phyloP scores from a whole-genome alignment of 1,140 invertebrate species.

The Rhynchophorus ferrugineus region DNA sequence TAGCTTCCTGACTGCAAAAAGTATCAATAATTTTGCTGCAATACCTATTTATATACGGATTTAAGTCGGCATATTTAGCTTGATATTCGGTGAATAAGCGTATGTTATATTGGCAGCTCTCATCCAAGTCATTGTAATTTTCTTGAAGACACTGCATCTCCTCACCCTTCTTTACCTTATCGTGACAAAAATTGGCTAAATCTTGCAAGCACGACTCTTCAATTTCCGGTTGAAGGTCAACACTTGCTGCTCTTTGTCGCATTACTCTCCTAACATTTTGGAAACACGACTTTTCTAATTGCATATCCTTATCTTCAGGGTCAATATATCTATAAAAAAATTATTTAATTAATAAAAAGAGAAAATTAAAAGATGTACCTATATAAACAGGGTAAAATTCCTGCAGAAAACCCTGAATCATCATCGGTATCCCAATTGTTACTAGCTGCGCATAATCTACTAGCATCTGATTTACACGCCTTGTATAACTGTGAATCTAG shows the following conservation, averaged over 20 bases:
- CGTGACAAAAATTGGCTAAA: constrained; percentile 73
- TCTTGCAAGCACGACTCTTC: constrained; percentile 85
- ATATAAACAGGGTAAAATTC: constrained; percentile 90
- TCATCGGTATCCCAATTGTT: constrained; percentile 68
- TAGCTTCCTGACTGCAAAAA: constrained; percentile 66
- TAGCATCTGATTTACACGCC: constrained; percentile 81
- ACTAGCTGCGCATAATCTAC: constrained; percentile 66
- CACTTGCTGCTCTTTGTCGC: constrained; percentile 82
- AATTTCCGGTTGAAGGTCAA: constrained; percentile 90
- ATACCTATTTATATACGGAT: constrained; percentile 72
- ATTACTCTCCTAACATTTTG: constrained; percentile 85
- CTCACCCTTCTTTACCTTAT: constrained; percentile 75
- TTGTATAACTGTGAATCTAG: constrained; percentile 82
- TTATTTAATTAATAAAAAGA: background rate
- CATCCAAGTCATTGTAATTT: constrained; percentile 63
- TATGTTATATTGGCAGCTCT: constrained; percentile 32
- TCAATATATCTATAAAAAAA: constrained; percentile 59
- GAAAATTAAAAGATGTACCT: constrained; percentile 30
- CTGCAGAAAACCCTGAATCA: constrained; percentile 59
- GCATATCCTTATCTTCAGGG: constrained; percentile 58
- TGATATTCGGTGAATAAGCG: constrained; percentile 86
- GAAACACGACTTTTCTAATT: constrained; percentile 56
- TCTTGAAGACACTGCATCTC: constrained; percentile 91
- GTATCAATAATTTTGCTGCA: constrained; percentile 78
- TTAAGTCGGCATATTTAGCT: constrained; percentile 77